These are phyloP conservation scores for Chionomys nivalis DNA, from an alignment of 2,113 vertebrate species.

Conservation along the genomic window DNA sequence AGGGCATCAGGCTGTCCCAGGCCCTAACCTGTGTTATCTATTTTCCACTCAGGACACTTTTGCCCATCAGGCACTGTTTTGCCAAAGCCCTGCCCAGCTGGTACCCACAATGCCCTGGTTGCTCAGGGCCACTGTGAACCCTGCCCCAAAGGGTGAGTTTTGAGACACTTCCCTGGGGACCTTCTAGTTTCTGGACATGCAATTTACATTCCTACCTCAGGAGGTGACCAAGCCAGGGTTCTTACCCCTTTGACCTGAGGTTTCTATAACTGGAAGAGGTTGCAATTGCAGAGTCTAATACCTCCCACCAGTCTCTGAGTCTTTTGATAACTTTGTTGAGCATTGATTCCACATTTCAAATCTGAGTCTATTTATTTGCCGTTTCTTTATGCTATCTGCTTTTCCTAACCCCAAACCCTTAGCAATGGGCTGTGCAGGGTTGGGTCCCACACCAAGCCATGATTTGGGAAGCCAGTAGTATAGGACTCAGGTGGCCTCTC, in stretches of 20 bases:
- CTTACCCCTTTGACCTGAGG: neutral
- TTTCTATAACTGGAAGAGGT: neutral
- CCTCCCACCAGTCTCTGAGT: too few relatives aligned
- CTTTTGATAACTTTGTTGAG: neutral
- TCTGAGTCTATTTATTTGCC: neutral
- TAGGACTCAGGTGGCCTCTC: too few relatives aligned
- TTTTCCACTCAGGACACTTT: slow-evolving; percentile 88
- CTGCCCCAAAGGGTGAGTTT: slow-evolving; percentile 92
- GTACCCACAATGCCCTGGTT: slow-evolving; percentile 87
- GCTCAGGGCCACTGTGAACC: slow-evolving; percentile 86
- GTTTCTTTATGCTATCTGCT: neutral
- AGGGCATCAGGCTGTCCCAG: neutral
- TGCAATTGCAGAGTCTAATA: neutral
- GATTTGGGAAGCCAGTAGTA: too few relatives aligned
- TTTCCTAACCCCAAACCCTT: neutral
- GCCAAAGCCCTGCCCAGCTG: slow-evolving; percentile 89
- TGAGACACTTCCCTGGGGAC: neutral
- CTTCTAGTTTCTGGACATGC: neutral
- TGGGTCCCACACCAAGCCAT: neutral
- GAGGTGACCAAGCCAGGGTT: neutral
- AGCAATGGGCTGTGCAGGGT: neutral
- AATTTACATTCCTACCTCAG: neutral
- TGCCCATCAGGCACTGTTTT: slow-evolving; percentile 88
- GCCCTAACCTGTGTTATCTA: neutral
- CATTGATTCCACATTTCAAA: neutral